A percentile compares a stretch with the other conserved stretches of the same genome.
These are phyloP conservation scores for Halyomorpha halys DNA, from an alignment of 1,140 invertebrate genomes.

Conservation along the genomic window DNA sequence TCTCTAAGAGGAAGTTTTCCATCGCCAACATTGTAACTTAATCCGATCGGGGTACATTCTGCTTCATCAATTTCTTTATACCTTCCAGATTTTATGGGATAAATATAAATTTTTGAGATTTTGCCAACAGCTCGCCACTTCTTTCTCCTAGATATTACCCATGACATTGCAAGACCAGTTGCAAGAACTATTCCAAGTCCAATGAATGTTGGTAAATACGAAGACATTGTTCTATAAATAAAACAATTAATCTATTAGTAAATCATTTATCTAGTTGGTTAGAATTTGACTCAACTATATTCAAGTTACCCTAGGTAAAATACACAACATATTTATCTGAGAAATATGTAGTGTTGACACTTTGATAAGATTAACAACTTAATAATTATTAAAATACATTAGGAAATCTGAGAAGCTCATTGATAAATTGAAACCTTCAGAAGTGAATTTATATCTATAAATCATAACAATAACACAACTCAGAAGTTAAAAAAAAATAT, in stretches of 20 bases:
- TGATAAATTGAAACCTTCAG: too few relatives aligned
- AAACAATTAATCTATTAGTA: background rate
- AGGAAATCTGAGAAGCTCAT: too few relatives aligned
- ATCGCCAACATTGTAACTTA: background rate
- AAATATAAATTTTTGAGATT: slow-evolving; percentile 10
- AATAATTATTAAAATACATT: too few relatives aligned
- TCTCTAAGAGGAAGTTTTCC: slow-evolving; percentile 10
- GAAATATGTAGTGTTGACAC: too few relatives aligned
- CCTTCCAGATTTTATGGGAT: slow-evolving; percentile 20
- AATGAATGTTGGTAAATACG: background rate
- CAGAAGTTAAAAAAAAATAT: too few relatives aligned
- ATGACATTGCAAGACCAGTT: background rate
- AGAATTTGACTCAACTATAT: too few relatives aligned
- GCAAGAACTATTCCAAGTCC: background rate
- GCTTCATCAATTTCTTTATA: slow-evolving; percentile 2
- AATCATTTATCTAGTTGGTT: too few relatives aligned
- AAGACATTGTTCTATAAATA: background rate
- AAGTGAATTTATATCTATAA: too few relatives aligned
- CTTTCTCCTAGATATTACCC: background rate
- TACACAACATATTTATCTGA: too few relatives aligned
- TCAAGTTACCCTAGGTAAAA: too few relatives aligned
- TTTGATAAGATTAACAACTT: too few relatives aligned
- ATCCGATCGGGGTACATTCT: slow-evolving; percentile 10
- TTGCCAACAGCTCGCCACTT: slow-evolving; percentile 4
- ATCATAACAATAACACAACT: too few relatives aligned